phyloP scores from a whole-genome alignment of 2,797 vertebrate species.

The Callimico goeldii region DNA sequence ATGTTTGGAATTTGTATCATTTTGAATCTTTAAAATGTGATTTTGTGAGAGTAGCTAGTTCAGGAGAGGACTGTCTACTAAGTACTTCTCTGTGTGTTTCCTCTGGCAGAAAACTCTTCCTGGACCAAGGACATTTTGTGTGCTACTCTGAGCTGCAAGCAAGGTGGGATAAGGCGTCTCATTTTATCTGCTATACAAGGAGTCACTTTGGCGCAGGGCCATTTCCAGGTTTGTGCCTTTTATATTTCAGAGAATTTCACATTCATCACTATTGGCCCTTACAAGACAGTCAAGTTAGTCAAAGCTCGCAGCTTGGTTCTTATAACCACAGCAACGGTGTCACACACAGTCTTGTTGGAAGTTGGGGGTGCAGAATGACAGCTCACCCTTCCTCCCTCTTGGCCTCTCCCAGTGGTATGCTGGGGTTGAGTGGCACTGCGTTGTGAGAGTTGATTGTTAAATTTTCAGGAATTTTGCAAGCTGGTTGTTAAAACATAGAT shows the following conservation, averaged over 20 bases:
- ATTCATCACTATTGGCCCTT: rapidly evolving
- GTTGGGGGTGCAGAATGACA: rapidly evolving
- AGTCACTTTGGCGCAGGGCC: conserved; percentile 15
- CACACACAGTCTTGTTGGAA: background rate
- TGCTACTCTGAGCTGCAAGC: conserved; percentile 58
- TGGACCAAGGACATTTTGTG: conserved; percentile 72
- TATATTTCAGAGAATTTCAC: background rate
- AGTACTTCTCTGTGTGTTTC: background rate
- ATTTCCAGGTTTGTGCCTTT: conserved; percentile 78
- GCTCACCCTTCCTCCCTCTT: no score
- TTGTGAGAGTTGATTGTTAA: background rate
- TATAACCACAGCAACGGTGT: background rate
- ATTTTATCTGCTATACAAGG: conserved; percentile 67
- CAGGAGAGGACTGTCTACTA: rapidly evolving
- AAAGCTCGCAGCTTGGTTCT: background rate
- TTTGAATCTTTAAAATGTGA: background rate
- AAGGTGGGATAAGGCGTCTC: background rate
- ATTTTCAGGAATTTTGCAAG: background rate
- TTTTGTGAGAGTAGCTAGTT: background rate
- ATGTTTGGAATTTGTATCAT: background rate
- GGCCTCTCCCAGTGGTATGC: rapidly evolving
- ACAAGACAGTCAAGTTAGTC: no score
- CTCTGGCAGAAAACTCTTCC: conserved; percentile 72
- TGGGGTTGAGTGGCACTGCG: background rate
- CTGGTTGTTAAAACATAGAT: background rate